Evolutionary conservation across 2,797 vertebrate species (phyloP).

Genomic region (Caiman crocodilus): DNA sequence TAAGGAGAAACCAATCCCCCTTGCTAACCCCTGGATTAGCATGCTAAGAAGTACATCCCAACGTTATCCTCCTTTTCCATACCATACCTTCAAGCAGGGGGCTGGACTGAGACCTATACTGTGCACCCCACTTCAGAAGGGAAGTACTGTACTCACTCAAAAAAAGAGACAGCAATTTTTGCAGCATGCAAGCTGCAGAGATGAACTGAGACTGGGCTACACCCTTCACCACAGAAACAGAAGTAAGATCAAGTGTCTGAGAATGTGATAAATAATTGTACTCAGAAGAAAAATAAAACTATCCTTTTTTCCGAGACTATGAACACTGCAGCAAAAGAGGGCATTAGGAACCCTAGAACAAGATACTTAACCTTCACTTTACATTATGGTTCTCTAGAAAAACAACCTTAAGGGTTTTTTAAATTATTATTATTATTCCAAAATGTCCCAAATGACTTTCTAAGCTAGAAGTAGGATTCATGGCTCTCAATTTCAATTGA

Average conservation of each 20-base stretch:
- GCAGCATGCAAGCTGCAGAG: not conserved
- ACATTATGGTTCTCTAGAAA: not conserved
- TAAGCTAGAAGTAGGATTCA: not conserved
- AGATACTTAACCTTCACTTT: not conserved
- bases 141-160: not conserved
- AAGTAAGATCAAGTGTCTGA: not conserved
- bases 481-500: not conserved
- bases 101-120: not conserved
- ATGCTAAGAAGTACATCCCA: not conserved
- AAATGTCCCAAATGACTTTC: conserved; percentile 26
- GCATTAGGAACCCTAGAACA: not conserved
- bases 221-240: not conserved
- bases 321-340: not conserved
- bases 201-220: not conserved
- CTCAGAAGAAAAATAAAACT: not conserved
- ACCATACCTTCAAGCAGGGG: not conserved
- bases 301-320: not conserved
- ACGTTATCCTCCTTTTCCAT: not conserved
- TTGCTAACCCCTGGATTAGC: too few species aligned
- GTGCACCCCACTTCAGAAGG: not conserved
- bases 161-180: not conserved
- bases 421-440: not conserved
- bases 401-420: not conserved
- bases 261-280: not conserved
- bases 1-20: not conserved